Evolutionary conservation across 2,797 vertebrate species (phyloP).

Genomic region (Malurus splendens): DNA sequence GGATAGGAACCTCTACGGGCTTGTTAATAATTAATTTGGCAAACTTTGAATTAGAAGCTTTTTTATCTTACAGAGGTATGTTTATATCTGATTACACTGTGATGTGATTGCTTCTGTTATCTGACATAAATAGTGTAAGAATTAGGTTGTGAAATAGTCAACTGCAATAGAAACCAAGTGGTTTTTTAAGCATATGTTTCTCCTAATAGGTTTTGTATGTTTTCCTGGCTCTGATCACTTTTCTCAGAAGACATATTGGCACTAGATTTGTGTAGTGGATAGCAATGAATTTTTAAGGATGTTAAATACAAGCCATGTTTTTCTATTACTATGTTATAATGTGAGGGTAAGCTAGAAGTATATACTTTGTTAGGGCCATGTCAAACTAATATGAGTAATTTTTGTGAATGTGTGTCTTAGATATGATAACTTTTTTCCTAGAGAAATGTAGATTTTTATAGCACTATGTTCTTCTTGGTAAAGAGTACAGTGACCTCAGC

Average conservation of each 20-base stretch:
- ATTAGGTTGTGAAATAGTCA: not conserved
- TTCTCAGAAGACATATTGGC: not conserved
- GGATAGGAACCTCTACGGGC: conserved; percentile 83
- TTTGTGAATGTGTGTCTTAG: not conserved
- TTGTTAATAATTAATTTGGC: conserved; percentile 80
- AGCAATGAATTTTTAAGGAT: not conserved
- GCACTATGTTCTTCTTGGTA: not conserved
- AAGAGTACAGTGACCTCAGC: conserved; percentile 71
- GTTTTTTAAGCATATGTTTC: rapidly evolving
- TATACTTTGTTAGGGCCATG: not conserved
- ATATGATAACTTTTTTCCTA: not conserved
- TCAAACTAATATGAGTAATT: not conserved
- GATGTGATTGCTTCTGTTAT: not conserved
- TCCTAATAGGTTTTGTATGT: not conserved
- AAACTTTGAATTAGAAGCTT: conserved; percentile 77
- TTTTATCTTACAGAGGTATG: conserved; percentile 79
- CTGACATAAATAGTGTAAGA: not conserved
- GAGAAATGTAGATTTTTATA: not conserved
- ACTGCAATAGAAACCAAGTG: not conserved
- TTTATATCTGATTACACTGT: not conserved
- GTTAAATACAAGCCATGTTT: not conserved
- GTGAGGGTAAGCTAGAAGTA: not conserved
- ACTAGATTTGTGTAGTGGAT: not conserved
- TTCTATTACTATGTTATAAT: not conserved
- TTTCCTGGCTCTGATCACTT: not conserved